Conservation (phyloP, 2,797 vertebrate species). For the Trematomus bernacchii region DNA sequence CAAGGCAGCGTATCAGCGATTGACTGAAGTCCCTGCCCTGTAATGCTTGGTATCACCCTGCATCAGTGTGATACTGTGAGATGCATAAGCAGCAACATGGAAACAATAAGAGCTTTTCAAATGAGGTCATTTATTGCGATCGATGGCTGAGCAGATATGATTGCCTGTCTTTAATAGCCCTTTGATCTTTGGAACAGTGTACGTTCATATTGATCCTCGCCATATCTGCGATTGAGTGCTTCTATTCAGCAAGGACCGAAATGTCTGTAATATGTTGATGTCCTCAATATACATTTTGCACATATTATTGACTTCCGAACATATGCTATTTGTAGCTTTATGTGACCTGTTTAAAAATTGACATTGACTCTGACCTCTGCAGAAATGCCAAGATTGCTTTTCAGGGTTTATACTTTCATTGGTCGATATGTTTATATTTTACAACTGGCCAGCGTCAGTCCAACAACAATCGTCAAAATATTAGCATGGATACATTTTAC, state of each 20-base stretch:
- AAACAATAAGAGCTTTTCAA: constrained; percentile 32
- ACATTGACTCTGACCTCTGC: constrained; percentile 44
- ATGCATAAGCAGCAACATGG: constrained; percentile 19
- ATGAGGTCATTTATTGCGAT: constrained; percentile 41
- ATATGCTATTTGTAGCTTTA: constrained; percentile 4
- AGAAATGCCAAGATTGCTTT: constrained; percentile 11
- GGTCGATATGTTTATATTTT: background rate
- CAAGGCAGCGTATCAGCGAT: constrained; percentile 49
- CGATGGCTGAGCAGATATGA: constrained; percentile 44
- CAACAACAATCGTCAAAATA: too few relatives aligned
- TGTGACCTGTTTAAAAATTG: background rate
- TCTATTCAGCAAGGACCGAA: constrained; percentile 5
- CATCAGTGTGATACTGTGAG: constrained; percentile 25
- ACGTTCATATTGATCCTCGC: constrained; percentile 52
- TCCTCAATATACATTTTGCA: background rate
- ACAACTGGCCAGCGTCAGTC: too few relatives aligned
- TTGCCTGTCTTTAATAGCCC: constrained; percentile 35
- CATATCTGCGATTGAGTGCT: too few relatives aligned
- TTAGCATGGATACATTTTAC: background rate
- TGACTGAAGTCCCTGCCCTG: constrained; percentile 35
- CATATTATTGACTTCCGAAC: constrained; percentile 1
- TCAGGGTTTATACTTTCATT: background rate
- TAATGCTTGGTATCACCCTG: constrained; percentile 34
- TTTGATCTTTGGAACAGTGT: constrained; percentile 24
- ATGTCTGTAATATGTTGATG: constrained; percentile 9